Percentiles rank a stretch among this genome's conserved stretches.
These are phyloP conservation scores for Scomber scombrus DNA, from an alignment of 2,113 vertebrate genomes.

Conservation along the genomic window DNA sequence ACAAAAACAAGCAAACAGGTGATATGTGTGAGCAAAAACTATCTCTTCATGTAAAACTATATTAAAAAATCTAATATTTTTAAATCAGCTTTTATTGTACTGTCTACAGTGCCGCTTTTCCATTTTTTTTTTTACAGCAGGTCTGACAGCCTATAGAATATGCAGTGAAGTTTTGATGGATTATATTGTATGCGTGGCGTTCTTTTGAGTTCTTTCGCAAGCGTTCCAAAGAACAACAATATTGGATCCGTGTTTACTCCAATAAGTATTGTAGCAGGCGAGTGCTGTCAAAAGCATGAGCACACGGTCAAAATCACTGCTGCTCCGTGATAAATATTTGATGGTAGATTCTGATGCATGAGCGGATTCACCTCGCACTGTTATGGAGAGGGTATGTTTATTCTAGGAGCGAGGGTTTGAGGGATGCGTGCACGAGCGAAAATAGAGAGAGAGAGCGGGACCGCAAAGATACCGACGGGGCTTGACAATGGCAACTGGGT, in stretches of 20 bases:
- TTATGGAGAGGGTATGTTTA: slow-evolving; percentile 80
- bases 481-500: slow-evolving; percentile 48
- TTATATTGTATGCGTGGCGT: slow-evolving; percentile 39
- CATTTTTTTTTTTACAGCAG: background rate
- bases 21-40: background rate
- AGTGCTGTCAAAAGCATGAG: slow-evolving; percentile 82
- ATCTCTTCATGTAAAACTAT: background rate
- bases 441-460: slow-evolving; percentile 18
- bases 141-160: slow-evolving; percentile 46
- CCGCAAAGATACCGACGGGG: slow-evolving; percentile 51
- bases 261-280: slow-evolving; percentile 75
- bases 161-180: slow-evolving; percentile 55
- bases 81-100: slow-evolving; percentile 22
- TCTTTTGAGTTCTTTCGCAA: slow-evolving; percentile 57
- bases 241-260: slow-evolving; percentile 77
- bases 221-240: slow-evolving; percentile 67
- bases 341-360: slow-evolving; percentile 83
- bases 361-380: slow-evolving; percentile 75
- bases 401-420: slow-evolving; percentile 52
- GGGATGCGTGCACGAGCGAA: slow-evolving; percentile 22
- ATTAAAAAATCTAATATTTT: slow-evolving; percentile 16
- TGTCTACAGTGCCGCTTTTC: background rate
- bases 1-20: background rate
- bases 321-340: slow-evolving; percentile 83
- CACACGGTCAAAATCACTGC: slow-evolving; percentile 81